A percentile compares a stretch with the other conserved stretches of the same genome.
phyloP scores from a whole-genome alignment of 2,113 vertebrate species.

The Hemiscyllium ocellatum region DNA sequence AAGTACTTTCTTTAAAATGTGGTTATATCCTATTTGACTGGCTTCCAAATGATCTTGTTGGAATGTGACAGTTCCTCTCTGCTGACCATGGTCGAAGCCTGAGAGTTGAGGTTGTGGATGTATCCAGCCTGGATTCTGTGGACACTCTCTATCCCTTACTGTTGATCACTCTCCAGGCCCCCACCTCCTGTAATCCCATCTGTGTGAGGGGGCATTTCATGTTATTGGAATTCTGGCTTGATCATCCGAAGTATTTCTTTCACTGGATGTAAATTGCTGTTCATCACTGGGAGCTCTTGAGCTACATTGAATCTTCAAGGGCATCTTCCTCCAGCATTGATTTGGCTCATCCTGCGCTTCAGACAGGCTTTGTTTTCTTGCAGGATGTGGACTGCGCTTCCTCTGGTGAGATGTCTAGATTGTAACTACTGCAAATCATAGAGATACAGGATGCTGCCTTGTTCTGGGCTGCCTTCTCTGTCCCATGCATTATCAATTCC shows the following conservation, averaged over 20 bases:
- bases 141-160: neutral
- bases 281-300: neutral
- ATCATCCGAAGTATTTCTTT: neutral
- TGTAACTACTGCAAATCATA: neutral
- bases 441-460: neutral
- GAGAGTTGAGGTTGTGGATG: neutral
- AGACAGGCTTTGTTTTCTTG: neutral
- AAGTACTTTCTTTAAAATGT: conserved; percentile 62
- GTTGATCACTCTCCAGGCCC: neutral
- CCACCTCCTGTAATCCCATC: neutral
- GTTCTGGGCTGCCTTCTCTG: neutral
- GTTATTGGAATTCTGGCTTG: neutral
- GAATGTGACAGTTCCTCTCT: conserved; percentile 44
- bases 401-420: neutral
- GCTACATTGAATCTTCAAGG: neutral
- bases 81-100: neutral
- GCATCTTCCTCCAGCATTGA: neutral
- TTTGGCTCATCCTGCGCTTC: neutral
- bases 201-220: neutral
- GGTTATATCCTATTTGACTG: conserved; percentile 84
- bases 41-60: neutral
- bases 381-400: neutral
- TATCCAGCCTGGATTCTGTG: neutral
- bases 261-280: neutral
- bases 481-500: neutral